phyloP scores from a whole-genome alignment of 2,888 invertebrate species.

The Adela reaumurella region DNA sequence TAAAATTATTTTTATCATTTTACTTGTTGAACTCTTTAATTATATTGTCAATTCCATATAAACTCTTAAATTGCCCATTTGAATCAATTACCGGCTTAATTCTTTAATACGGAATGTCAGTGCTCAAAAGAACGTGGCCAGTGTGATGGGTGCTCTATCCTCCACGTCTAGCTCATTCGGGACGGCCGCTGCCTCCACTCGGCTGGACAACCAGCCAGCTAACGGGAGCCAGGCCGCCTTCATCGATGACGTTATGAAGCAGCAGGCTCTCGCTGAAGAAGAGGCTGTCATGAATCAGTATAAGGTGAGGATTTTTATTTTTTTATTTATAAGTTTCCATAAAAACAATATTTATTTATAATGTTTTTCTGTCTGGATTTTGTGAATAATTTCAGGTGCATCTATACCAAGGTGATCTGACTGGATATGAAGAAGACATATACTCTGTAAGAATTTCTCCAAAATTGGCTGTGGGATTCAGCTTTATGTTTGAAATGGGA shows the following conservation, averaged over 20 bases:
- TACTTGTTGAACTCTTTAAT: too few species aligned
- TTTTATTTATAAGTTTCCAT: background rate
- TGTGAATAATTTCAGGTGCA: constrained; percentile 32
- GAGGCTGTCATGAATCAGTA: constrained; percentile 94
- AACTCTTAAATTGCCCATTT: too few species aligned
- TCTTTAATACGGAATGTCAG: too few species aligned
- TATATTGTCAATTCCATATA: too few species aligned
- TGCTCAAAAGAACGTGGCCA: constrained; percentile 86
- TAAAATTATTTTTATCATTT: too few species aligned
- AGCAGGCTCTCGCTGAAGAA: constrained; percentile 91
- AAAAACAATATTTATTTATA: background rate
- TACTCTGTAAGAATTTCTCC: constrained; percentile 42
- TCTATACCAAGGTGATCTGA: constrained; percentile 41
- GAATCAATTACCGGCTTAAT: too few species aligned
- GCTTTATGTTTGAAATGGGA: too few species aligned
- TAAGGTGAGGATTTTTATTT: constrained; percentile 61
- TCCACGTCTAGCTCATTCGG: constrained; percentile 88
- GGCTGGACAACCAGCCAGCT: constrained; percentile 60
- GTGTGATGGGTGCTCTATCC: constrained; percentile 83
- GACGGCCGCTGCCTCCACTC: constrained; percentile 71
- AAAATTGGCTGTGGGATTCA: too few species aligned
- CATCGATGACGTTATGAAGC: constrained; percentile 81
- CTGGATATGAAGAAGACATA: constrained; percentile 38
- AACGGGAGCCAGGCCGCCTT: constrained; percentile 54
- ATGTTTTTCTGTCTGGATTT: background rate